Evolutionary conservation across 2,113 vertebrate species (phyloP).

Genomic region (Salvator merianae): DNA sequence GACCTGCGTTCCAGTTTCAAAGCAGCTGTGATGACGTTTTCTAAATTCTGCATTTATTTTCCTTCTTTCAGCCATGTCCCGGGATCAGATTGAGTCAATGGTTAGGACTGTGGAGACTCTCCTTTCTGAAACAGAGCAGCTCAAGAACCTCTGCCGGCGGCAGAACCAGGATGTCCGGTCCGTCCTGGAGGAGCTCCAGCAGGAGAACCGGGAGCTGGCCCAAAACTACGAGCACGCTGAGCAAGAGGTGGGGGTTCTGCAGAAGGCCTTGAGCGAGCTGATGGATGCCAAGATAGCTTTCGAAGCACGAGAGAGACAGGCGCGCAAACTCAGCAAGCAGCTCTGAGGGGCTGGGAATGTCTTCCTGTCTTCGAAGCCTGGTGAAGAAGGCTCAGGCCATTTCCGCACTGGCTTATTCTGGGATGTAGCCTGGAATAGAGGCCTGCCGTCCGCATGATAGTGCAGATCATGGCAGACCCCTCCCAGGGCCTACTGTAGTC

Average conservation of each 20-base stretch:
- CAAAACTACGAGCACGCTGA: conserved; percentile 33
- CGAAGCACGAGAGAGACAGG: conserved; percentile 57
- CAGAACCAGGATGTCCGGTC: conserved; percentile 42
- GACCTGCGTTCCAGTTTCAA: too few species aligned
- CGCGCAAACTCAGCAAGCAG: conserved; percentile 61
- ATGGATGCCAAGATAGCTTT: conserved; percentile 65
- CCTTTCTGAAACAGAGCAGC: conserved; percentile 36
- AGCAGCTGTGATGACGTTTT: too few species aligned
- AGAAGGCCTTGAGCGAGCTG: conserved; percentile 50
- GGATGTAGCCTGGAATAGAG: too few species aligned
- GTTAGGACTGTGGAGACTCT: conserved; percentile 51
- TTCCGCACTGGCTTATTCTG: too few species aligned
- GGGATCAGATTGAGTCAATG: conserved; percentile 51
- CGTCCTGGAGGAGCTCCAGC: conserved; percentile 41
- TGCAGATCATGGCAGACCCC: too few species aligned
- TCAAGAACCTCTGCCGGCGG: conserved; percentile 47
- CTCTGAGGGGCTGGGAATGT: conserved; percentile 18
- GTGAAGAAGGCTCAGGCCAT: too few species aligned
- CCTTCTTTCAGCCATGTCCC: conserved; percentile 44
- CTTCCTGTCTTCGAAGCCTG: too few species aligned
- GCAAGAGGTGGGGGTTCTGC: conserved; percentile 55
- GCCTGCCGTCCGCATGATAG: too few species aligned
- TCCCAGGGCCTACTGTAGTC: too few species aligned
- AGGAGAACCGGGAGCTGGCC: conserved; percentile 44
- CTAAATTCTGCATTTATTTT: too few species aligned